A percentile compares a stretch with the other conserved stretches of the same genome.
phyloP scores from a whole-genome alignment of 2,797 vertebrate genomes.

The Anguilla obscura region DNA sequence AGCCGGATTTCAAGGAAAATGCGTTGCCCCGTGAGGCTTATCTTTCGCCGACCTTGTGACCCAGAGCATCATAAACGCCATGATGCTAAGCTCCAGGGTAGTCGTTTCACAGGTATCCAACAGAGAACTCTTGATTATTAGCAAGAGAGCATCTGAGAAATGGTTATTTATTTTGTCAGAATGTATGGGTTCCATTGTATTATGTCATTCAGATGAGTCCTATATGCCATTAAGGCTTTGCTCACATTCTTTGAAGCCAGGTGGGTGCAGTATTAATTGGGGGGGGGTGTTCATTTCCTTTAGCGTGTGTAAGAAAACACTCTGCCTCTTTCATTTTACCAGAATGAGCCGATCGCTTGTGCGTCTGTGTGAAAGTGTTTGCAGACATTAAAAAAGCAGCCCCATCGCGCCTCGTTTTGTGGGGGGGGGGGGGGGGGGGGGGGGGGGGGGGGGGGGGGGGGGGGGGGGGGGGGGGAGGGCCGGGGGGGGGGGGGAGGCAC shows the following conservation, averaged over 20 bases:
- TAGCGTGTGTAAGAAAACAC: background rate
- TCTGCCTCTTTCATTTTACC: background rate
- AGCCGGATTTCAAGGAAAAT: background rate
- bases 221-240: background rate
- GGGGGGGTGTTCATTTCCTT: background rate
- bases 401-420: background rate
- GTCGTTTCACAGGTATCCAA: background rate
- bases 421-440: background rate
- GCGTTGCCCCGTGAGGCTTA: background rate
- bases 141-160: background rate
- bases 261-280: background rate
- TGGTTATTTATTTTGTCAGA: background rate
- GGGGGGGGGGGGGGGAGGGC: too few relatives aligned
- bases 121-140: background rate
- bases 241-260: background rate
- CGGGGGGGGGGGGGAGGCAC: too few relatives aligned
- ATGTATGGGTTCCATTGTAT: background rate
- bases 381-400: background rate
- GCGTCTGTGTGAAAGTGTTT: background rate
- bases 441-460: background rate
- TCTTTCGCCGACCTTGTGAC: background rate
- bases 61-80: background rate
- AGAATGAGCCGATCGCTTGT: background rate
- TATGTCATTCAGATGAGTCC: background rate
- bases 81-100: background rate